Percentiles rank a stretch among this genome's conserved stretches.
Conservation (phyloP, 2,113 vertebrate genomes). For the Cairina moschata region DNA sequence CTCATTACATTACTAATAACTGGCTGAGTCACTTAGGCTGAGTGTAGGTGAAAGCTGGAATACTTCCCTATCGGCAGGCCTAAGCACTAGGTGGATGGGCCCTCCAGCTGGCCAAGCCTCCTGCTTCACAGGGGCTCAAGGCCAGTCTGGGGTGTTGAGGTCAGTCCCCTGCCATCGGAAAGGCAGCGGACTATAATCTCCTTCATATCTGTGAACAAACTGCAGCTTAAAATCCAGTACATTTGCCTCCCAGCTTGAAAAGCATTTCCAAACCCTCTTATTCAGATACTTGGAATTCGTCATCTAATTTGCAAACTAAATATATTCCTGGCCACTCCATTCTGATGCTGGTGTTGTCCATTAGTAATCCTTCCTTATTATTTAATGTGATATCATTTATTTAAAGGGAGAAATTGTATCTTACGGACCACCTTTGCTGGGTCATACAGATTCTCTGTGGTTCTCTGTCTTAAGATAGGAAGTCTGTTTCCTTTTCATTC, state of each 20-base stretch:
- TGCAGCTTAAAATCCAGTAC: background rate
- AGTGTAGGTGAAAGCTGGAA: constrained; percentile 31
- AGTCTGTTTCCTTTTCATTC: constrained; percentile 28
- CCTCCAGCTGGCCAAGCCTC: background rate
- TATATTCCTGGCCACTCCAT: background rate
- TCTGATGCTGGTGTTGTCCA: background rate
- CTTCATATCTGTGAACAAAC: background rate
- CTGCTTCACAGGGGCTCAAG: background rate
- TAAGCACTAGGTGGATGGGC: background rate
- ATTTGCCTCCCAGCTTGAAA: background rate
- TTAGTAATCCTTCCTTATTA: background rate
- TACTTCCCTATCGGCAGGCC: background rate
- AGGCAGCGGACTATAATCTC: background rate
- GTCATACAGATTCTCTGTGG: background rate
- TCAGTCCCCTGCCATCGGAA: background rate
- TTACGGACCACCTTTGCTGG: background rate
- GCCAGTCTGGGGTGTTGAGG: background rate
- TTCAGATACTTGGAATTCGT: background rate
- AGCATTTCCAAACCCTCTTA: background rate
- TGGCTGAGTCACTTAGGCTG: constrained; percentile 22
- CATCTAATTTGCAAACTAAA: background rate
- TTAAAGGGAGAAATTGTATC: background rate
- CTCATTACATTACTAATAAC: background rate
- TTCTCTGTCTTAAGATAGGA: background rate
- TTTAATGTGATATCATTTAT: background rate